phyloP scores from a whole-genome alignment of 2,113 vertebrate species.

The Syngnathus floridae region DNA sequence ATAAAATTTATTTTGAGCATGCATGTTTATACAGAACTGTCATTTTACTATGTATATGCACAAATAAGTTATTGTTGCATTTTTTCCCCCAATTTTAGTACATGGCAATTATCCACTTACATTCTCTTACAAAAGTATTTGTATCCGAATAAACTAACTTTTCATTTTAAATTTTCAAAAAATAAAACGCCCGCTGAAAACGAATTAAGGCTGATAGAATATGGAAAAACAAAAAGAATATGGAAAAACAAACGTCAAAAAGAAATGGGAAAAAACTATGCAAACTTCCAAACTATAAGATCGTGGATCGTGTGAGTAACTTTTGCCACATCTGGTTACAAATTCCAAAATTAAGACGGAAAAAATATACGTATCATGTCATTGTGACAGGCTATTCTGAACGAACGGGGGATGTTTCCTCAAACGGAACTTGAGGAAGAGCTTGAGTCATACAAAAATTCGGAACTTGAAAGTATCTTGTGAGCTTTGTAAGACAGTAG shows the following conservation, averaged over 20 bases:
- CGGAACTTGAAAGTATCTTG: background rate
- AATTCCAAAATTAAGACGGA: background rate
- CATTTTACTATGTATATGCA: no score
- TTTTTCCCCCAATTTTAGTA: no score
- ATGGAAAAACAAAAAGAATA: background rate
- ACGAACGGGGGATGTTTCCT: constrained; percentile 11
- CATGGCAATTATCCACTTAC: no score
- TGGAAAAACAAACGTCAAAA: no score
- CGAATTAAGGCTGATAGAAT: background rate
- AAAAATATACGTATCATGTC: background rate
- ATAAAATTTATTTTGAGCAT: no score
- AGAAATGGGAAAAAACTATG: background rate
- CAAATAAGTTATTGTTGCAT: no score
- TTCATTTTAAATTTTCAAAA: no score
- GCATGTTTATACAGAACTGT: no score
- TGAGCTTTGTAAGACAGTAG: background rate
- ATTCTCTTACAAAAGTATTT: no score
- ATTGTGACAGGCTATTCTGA: background rate
- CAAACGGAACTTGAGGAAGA: background rate
- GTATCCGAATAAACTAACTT: no score
- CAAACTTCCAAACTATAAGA: background rate
- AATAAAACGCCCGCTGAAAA: no score
- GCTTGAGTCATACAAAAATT: constrained; percentile 15
- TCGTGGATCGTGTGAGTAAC: background rate
- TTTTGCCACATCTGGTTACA: background rate